Conservation (phyloP, 2,113 vertebrate species). For the Amia ocellicauda region DNA sequence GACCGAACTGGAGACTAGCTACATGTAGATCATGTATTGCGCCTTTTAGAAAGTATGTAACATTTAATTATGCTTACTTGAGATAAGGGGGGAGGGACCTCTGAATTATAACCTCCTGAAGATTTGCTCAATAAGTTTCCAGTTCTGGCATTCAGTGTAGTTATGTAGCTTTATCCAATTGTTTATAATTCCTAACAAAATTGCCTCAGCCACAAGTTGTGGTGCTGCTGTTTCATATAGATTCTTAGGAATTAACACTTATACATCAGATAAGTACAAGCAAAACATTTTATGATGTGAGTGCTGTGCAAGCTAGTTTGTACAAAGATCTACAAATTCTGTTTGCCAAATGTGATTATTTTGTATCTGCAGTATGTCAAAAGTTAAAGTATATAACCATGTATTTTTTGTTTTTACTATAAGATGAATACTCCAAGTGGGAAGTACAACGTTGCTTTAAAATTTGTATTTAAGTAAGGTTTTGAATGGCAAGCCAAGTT, state of each 20-base stretch:
- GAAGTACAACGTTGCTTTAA: no score
- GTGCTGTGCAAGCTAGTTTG: background rate
- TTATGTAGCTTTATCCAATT: background rate
- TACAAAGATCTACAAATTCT: background rate
- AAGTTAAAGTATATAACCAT: background rate
- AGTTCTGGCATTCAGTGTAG: background rate
- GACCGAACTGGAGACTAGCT: no score
- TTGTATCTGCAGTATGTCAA: background rate
- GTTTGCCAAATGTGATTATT: background rate
- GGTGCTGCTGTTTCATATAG: background rate
- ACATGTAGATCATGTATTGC: no score
- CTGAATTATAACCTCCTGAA: no score
- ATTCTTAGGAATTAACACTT: background rate
- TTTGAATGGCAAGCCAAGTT: no score
- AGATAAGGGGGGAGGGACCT: no score
- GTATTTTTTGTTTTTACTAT: no score
- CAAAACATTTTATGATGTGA: background rate
- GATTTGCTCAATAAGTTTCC: slow-evolving; percentile 3
- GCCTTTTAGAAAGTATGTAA: no score
- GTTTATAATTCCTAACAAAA: background rate
- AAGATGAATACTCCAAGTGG: no score
- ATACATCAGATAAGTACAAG: background rate
- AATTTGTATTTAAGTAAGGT: no score
- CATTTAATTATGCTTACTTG: no score
- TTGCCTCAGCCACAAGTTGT: background rate